Base-by-base conservation (phyloP, 2,888 invertebrate species). In the Zygothrica quintamaculata region DNA sequence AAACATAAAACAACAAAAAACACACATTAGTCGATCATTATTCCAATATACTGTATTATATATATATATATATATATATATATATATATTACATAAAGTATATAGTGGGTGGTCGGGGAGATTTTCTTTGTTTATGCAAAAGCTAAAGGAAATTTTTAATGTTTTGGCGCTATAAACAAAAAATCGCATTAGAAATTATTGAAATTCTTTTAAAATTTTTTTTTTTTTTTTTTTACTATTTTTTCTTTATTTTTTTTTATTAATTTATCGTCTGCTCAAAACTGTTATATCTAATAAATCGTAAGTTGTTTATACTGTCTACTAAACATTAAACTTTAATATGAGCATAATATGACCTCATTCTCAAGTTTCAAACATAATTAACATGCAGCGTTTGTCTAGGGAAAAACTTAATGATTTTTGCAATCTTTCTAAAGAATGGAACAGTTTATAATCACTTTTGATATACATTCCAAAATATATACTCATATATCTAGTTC, bases 141-240 rank as follows among this genome's bases (percentile, higher is more conserved):
- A 44, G 9, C 34, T 1, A 48, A 39, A 11, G 34, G 47, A 53
- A 65, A 58, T 64, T 25, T 58, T 56, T 52, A 52, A 40, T 50
- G 48, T 42, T 43, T 33, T 36, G 62, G 57, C 47, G 75, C 73
- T 62, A 76, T 82, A 80, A 80, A 80, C 85, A 85, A 78, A 65
- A 57, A 60, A 65, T 71, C 50, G 59, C 64, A 65, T 46, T 66
- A 73, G 56, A 75, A 78, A 74, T 77, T 34, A 73, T 70, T 74
- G 43, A 70, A 59, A 62, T 75, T 77, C 65, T 57, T 61, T 70
- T 74, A 43, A 70, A 59, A 62, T 75, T 77, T 62, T 57, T 61
- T 1, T 47, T 46, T 51, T 67, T 48, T 62, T 55, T 50, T 29
- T 7, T 34, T 15, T 40, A 16, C 31, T 25, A 34, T 9, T 39